Base-by-base conservation (phyloP, 2,888 invertebrate genomes). In the Periphyllus acericola region DNA sequence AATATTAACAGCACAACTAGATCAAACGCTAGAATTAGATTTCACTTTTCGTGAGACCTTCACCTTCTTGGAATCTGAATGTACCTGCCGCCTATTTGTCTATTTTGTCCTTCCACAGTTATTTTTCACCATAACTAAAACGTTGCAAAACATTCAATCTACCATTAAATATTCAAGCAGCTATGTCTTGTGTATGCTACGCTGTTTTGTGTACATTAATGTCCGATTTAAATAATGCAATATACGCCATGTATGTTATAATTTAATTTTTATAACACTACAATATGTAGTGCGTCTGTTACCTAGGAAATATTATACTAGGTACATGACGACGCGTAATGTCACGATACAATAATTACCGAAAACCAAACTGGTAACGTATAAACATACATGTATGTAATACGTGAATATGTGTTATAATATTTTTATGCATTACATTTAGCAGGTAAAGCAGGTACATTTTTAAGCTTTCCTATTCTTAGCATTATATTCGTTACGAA, bases 61-160 rank as follows among this genome's bases (percentile, higher is more conserved):
- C 86, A 79, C 86, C 86, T 86, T 86, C 52, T n/a, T 6, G 55
- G 36, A 36, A 25, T 36, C 6, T 9, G 6, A 19, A 79, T 34
- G 29, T 71, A 25, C 25, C 25, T 25, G 25, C 60, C 14, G 25
- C 60, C 14, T 46, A 8, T 60, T 25, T 60, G 3, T 60, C 60
- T 6, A 60, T 68, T 79, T 55, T 36, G 86, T 79, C 86, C 86
- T 86, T 86, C 84, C 60, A 40, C 34, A 52, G 36, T 40, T n/a
- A 72, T 36, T 79, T 40, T 84, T 66, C n/a, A 79, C 79, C 86
- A 80, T 79, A 86, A 86, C 86, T 86, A 79, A 86, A 86, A 36
- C 71, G 86, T 86, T 86, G 86, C 86, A 86, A 79, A 86, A 86
- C 36, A 52, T 36, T 86, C 86, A 79, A 36, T 79, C 52, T 86